Percentiles rank a stretch among this genome's conserved stretches.
Evolutionary conservation across 2,888 invertebrate genomes (phyloP).

Genomic region (Xylota sylvarum): DNA sequence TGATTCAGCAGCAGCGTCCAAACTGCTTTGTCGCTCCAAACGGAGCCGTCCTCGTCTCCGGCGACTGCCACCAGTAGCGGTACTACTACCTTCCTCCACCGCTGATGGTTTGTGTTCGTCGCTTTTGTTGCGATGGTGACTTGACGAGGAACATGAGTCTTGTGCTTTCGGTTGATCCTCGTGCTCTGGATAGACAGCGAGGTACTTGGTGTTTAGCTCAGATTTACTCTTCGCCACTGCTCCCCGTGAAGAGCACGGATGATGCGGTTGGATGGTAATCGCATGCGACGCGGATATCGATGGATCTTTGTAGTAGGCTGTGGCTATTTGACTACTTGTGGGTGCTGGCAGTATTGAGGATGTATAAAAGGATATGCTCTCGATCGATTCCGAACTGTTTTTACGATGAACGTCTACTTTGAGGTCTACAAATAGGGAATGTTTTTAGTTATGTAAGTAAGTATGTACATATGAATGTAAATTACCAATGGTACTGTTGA

Average conservation of each 20-base stretch:
- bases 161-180: slow-evolving; percentile 70
- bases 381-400: slow-evolving; percentile 95
- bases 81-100: slow-evolving; percentile 79
- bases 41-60: slow-evolving; percentile 80
- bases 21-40: slow-evolving; percentile 83
- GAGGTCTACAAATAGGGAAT: slow-evolving; percentile 87
- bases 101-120: slow-evolving; percentile 79
- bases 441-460: too few species aligned
- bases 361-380: slow-evolving; percentile 88
- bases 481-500: slow-evolving; percentile 89
- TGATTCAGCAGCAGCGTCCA: slow-evolving; percentile 81
- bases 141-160: slow-evolving; percentile 63
- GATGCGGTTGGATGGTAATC: slow-evolving; percentile 48
- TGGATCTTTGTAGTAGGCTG: slow-evolving; percentile 62
- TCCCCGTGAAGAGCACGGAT: slow-evolving; percentile 47
- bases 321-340: slow-evolving; percentile 80
- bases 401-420: slow-evolving; percentile 97
- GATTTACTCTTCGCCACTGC: slow-evolving; percentile 73
- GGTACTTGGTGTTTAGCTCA: slow-evolving; percentile 81
- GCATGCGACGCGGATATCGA: slow-evolving; percentile 45
- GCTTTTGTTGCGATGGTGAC: slow-evolving; percentile 80
- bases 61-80: slow-evolving; percentile 74
- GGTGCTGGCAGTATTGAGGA: slow-evolving; percentile 82
- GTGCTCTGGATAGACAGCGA: slow-evolving; percentile 82
- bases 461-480: slow-evolving; percentile 38